Evolutionary conservation across 2,797 vertebrate genomes (phyloP).

Genomic region (Catostomus latipinnis): DNA sequence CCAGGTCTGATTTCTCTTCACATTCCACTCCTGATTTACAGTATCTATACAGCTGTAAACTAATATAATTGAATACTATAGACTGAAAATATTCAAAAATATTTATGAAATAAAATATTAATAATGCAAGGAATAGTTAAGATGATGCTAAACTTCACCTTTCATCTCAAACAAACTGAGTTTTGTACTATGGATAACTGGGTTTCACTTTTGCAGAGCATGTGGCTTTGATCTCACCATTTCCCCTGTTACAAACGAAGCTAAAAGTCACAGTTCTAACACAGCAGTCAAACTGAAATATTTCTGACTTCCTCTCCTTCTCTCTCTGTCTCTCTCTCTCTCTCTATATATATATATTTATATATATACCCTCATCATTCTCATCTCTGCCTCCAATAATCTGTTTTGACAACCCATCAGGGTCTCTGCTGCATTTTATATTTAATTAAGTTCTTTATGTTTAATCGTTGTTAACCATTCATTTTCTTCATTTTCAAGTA

Average conservation of each 20-base stretch:
- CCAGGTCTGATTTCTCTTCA: too few species aligned
- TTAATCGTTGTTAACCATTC: not conserved
- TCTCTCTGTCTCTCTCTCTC: not conserved
- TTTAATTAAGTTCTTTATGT: conserved; percentile 4
- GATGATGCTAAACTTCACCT: conserved; percentile 6
- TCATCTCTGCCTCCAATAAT: conserved; percentile 4
- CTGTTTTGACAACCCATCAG: not conserved
- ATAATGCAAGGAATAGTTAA: not conserved
- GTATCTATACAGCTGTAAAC: too few species aligned
- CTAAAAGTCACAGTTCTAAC: conserved; percentile 29
- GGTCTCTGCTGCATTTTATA: not conserved
- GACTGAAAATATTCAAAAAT: too few species aligned
- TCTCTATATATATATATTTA: not conserved
- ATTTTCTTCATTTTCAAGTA: not conserved
- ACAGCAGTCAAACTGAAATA: conserved; percentile 30
- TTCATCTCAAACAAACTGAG: conserved; percentile 8
- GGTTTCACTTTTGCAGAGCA: conserved; percentile 4
- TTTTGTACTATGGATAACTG: conserved; percentile 3
- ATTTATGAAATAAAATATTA: too few species aligned
- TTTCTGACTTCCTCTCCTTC: conserved; percentile 3
- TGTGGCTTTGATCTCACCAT: conserved; percentile 43
- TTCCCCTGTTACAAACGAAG: conserved; percentile 14
- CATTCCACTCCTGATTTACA: too few species aligned
- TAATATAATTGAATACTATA: too few species aligned
- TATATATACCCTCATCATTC: not conserved